phyloP scores from a whole-genome alignment of 2,888 invertebrate species.

The Lissocephala sabroskyi region DNA sequence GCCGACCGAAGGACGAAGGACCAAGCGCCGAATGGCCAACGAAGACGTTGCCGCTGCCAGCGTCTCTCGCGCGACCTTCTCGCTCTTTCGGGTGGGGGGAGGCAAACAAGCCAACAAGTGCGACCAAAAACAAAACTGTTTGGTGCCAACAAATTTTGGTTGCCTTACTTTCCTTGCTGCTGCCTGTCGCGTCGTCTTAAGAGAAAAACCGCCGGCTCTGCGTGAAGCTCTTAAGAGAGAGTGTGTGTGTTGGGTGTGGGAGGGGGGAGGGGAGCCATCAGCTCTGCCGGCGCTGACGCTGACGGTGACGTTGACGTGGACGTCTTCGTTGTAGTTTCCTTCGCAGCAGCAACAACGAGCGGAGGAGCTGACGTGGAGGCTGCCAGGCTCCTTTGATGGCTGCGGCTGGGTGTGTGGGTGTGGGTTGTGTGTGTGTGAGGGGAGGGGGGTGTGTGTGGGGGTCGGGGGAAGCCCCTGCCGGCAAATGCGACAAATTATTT shows the following conservation, averaged over 20 bases:
- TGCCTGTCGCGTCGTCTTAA: too few species aligned
- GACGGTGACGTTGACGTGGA: slow-evolving; percentile 34
- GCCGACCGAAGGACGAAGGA: too few species aligned
- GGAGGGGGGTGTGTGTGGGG: neutral
- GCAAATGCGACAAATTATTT: slow-evolving; percentile 56
- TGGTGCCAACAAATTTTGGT: too few species aligned
- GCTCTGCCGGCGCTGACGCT: neutral
- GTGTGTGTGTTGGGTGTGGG: neutral
- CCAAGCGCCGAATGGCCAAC: too few species aligned
- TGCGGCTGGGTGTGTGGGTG: neutral
- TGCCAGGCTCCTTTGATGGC: too few species aligned
- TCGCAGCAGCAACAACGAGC: too few species aligned
- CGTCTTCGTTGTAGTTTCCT: slow-evolving; percentile 54
- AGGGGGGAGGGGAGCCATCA: neutral
- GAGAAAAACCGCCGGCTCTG: too few species aligned
- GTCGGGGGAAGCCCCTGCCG: slow-evolving; percentile 18
- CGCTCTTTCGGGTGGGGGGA: too few species aligned
- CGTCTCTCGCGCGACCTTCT: neutral
- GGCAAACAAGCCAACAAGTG: slow-evolving; percentile 64
- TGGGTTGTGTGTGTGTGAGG: neutral
- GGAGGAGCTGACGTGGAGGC: too few species aligned
- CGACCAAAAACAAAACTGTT: too few species aligned
- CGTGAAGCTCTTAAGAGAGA: too few species aligned
- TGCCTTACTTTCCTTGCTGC: too few species aligned
- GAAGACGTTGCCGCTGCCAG: neutral